Evolutionary conservation across 2,797 vertebrate species (phyloP).

Genomic region (Danio tinwini): DNA sequence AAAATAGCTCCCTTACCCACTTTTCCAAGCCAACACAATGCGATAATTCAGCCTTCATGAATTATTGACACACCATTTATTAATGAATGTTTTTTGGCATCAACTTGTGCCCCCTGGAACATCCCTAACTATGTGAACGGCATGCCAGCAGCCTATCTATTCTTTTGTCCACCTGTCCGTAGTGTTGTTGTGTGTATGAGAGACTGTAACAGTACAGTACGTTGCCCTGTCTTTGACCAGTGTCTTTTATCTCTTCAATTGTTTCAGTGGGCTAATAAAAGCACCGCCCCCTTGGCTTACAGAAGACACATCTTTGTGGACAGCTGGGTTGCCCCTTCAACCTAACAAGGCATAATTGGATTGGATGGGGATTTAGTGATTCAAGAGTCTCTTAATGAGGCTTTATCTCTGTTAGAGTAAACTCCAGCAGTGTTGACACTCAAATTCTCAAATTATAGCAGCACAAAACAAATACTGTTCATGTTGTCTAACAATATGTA

Average conservation of each 20-base stretch:
- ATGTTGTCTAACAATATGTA: neutral
- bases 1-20: neutral
- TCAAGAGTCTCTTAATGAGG: conserved; percentile 75
- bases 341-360: conserved; percentile 70
- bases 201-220: conserved; percentile 41
- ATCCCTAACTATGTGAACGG: neutral
- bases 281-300: conserved; percentile 26
- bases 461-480: conserved; percentile 2
- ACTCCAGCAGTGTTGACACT: conserved; percentile 48
- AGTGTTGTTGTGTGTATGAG: neutral
- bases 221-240: conserved; percentile 40
- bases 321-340: conserved; percentile 58
- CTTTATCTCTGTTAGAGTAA: conserved; percentile 59
- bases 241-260: conserved; percentile 55
- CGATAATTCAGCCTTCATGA: neutral
- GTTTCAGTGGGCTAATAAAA: conserved; percentile 41
- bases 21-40: neutral
- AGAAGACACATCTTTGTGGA: conserved; percentile 25
- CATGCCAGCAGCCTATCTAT: conserved; percentile 4
- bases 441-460: conserved; percentile 55
- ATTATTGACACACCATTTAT: conserved; percentile 23
- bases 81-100: conserved; percentile 52
- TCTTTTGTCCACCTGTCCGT: conserved; percentile 29
- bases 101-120: conserved; percentile 53
- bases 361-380: conserved; percentile 69